These are phyloP conservation scores for Pollachius pollachius DNA, from an alignment of 2,113 vertebrate species.

Conservation along the genomic window DNA sequence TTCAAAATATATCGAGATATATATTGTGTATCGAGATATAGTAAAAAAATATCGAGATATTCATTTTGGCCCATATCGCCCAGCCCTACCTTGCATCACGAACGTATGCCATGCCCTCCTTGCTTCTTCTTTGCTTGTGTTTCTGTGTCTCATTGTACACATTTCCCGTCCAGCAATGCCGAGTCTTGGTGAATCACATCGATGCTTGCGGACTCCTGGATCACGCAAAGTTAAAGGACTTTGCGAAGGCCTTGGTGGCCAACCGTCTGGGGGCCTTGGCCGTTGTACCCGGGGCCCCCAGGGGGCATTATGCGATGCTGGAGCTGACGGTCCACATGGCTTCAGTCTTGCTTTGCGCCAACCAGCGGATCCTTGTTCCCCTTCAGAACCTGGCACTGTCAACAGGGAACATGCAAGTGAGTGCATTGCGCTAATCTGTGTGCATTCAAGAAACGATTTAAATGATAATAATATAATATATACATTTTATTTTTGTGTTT, in stretches of 20 bases:
- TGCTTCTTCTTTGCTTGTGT: not conserved
- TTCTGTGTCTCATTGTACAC: not conserved
- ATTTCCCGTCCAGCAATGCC: conserved; percentile 49
- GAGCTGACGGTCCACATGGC: conserved; percentile 81
- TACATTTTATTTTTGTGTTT: too few species aligned
- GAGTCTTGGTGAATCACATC: conserved; percentile 65
- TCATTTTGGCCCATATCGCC: too few species aligned
- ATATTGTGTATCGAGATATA: too few species aligned
- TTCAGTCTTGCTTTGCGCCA: conserved; percentile 73
- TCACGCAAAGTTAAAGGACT: conserved; percentile 43
- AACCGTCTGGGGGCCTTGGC: conserved; percentile 65
- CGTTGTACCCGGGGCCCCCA: conserved; percentile 4
- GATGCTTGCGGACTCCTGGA: conserved; percentile 62
- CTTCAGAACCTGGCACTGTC: conserved; percentile 77
- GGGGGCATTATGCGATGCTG: conserved; percentile 28
- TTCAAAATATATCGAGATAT: too few species aligned
- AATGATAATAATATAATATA: too few species aligned
- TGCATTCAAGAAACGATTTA: too few species aligned
- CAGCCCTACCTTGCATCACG: not conserved
- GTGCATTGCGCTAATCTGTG: not conserved
- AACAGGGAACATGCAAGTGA: conserved; percentile 82
- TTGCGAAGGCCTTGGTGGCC: conserved; percentile 75
- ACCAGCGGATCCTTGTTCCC: conserved; percentile 68
- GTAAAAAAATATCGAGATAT: too few species aligned
- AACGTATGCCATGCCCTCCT: not conserved